A percentile compares a stretch with the other conserved stretches of the same genome.
Conservation (phyloP, 2,888 invertebrate species). For the Spilarctia lutea region DNA sequence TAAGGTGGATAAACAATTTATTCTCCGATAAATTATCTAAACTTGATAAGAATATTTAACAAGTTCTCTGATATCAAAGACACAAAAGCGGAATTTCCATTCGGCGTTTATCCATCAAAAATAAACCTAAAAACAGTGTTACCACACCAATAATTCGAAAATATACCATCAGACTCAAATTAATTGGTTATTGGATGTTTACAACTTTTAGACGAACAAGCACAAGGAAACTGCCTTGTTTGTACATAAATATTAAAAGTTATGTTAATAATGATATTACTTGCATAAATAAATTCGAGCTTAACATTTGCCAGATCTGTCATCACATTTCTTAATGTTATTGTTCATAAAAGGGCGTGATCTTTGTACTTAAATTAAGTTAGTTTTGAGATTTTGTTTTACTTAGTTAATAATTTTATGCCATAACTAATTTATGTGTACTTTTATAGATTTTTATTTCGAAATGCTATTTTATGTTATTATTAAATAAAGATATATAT, state of each 20-base stretch:
- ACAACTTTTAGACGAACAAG: background rate
- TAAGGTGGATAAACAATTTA: background rate
- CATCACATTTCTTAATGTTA: slow-evolving; percentile 54
- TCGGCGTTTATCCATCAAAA: background rate
- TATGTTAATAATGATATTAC: slow-evolving; percentile 35
- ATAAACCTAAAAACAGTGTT: background rate
- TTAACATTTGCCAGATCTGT: slow-evolving; percentile 59
- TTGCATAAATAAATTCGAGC: slow-evolving; percentile 41
- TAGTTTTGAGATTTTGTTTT: slow-evolving; percentile 73
- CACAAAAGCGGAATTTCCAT: background rate
- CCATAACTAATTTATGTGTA: slow-evolving; percentile 84
- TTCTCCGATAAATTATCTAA: background rate
- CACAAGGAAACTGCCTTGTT: background rate
- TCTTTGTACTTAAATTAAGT: slow-evolving; percentile 81
- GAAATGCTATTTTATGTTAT: slow-evolving; percentile 65
- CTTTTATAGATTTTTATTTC: slow-evolving; percentile 66
- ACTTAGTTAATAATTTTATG: slow-evolving; percentile 80
- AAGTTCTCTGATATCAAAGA: slow-evolving; percentile 29
- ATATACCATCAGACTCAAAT: background rate
- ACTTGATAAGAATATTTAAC: background rate
- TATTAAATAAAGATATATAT: slow-evolving; percentile 64
- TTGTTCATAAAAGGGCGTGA: slow-evolving; percentile 60
- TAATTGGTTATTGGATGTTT: background rate
- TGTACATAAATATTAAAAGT: slow-evolving; percentile 23
- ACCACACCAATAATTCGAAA: background rate